Conservation (phyloP, 2,797 vertebrate species). For the Phaenicophaeus curvirostris region DNA sequence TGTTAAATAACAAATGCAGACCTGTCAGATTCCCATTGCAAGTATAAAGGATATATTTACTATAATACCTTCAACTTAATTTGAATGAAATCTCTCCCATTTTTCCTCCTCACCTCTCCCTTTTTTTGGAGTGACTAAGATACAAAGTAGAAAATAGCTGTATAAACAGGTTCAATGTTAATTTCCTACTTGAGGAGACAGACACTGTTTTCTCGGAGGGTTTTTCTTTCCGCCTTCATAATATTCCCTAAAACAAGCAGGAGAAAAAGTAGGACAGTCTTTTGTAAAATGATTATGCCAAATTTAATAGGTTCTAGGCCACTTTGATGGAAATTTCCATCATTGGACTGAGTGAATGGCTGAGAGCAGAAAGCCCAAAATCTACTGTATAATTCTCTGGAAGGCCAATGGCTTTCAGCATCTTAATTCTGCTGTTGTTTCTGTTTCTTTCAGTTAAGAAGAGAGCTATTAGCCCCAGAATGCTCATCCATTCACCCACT, state of each 20-base stretch:
- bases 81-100: background rate
- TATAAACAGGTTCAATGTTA: background rate
- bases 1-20: background rate
- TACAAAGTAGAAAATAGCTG: background rate
- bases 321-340: background rate
- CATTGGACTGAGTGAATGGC: background rate
- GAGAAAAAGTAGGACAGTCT: background rate
- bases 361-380: background rate
- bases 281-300: background rate
- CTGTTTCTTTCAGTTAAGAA: background rate
- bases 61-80: background rate
- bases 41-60: background rate
- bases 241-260: background rate
- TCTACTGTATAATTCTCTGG: background rate
- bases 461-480: background rate
- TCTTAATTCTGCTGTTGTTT: background rate
- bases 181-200: background rate
- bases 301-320: background rate
- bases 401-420: background rate
- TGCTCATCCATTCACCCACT: too few species aligned
- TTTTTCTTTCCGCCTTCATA: background rate
- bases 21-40: background rate
- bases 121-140: background rate
- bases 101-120: background rate
- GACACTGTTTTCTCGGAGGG: background rate